Evolutionary conservation across 2,888 invertebrate genomes (phyloP).

Genomic region (Dorcus hopei): DNA sequence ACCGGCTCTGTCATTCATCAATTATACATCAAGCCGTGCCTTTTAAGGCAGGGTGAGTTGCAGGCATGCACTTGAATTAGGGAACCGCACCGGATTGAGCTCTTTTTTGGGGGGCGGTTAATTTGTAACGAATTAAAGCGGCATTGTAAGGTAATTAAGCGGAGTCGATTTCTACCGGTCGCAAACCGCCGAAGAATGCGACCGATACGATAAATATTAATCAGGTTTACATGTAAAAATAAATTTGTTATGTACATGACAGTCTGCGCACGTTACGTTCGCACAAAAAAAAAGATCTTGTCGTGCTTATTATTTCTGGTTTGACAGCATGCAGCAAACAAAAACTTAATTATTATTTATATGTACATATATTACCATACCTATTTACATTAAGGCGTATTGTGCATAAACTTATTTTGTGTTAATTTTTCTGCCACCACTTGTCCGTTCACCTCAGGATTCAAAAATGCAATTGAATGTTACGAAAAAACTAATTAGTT

Average conservation of each 20-base stretch:
- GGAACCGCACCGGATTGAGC: not conserved
- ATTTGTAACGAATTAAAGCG: constrained; percentile 3
- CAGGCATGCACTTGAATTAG: not conserved
- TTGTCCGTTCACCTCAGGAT: too few species aligned
- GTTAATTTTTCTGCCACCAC: too few species aligned
- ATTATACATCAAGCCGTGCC: too few species aligned
- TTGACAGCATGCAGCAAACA: too few species aligned
- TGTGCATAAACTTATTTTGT: too few species aligned
- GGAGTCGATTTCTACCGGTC: not conserved
- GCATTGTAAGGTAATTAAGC: constrained; percentile 3
- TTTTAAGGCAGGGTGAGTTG: not conserved
- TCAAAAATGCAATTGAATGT: too few species aligned
- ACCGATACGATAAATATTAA: constrained; percentile 3
- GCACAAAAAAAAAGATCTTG: not conserved
- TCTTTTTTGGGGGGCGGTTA: not conserved
- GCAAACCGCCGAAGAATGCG: not conserved
- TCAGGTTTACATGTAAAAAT: not conserved
- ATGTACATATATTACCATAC: too few species aligned
- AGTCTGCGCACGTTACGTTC: not conserved
- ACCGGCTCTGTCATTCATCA: too few species aligned
- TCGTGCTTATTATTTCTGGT: too few species aligned
- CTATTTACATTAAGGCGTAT: too few species aligned
- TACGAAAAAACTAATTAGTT: too few species aligned
- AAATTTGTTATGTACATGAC: constrained; percentile 4
- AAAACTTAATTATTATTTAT: too few species aligned